These are phyloP conservation scores for Acanthurus leucopareius DNA, from an alignment of 2,797 vertebrate species.

Conservation along the genomic window DNA sequence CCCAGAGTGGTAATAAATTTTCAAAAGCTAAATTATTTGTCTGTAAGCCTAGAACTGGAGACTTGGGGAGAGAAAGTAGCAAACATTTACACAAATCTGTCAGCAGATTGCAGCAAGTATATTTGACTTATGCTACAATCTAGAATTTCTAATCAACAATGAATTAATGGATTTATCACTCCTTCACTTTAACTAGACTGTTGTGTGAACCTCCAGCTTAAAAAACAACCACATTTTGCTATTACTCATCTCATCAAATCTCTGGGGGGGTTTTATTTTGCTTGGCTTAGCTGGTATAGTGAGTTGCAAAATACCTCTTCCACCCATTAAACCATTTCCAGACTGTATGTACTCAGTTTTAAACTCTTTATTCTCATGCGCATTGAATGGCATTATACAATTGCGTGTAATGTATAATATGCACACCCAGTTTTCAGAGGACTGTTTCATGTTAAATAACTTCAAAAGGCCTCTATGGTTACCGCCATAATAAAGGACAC, in stretches of 20 bases:
- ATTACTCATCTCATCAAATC: slow-evolving; percentile 75
- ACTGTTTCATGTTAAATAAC: slow-evolving; percentile 69
- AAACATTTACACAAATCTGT: slow-evolving; percentile 29
- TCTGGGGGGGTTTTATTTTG: slow-evolving; percentile 75
- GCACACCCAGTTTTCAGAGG: slow-evolving; percentile 60
- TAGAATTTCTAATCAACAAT: slow-evolving; percentile 16
- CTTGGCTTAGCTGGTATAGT: slow-evolving; percentile 62
- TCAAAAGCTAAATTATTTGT: slow-evolving; percentile 14
- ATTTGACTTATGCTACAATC: background rate
- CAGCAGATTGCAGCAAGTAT: background rate
- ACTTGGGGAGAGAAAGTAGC: background rate
- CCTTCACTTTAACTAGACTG: slow-evolving; percentile 28
- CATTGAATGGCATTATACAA: slow-evolving; percentile 70
- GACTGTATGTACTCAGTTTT: slow-evolving; percentile 66
- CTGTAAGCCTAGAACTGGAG: background rate
- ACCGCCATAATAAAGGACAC: slow-evolving; percentile 59
- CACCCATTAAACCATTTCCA: slow-evolving; percentile 75
- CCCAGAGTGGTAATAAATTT: slow-evolving; percentile 8
- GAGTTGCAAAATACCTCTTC: slow-evolving; percentile 69
- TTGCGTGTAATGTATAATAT: slow-evolving; percentile 61
- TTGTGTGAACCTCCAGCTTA: slow-evolving; percentile 49
- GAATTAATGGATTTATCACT: slow-evolving; percentile 23
- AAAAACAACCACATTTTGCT: slow-evolving; percentile 59
- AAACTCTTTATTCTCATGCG: slow-evolving; percentile 64
- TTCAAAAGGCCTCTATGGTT: slow-evolving; percentile 71